A percentile compares a stretch with the other conserved stretches of the same genome.
Conservation (phyloP, 2,797 vertebrate genomes). For the Chlorospingus flavigularis region DNA sequence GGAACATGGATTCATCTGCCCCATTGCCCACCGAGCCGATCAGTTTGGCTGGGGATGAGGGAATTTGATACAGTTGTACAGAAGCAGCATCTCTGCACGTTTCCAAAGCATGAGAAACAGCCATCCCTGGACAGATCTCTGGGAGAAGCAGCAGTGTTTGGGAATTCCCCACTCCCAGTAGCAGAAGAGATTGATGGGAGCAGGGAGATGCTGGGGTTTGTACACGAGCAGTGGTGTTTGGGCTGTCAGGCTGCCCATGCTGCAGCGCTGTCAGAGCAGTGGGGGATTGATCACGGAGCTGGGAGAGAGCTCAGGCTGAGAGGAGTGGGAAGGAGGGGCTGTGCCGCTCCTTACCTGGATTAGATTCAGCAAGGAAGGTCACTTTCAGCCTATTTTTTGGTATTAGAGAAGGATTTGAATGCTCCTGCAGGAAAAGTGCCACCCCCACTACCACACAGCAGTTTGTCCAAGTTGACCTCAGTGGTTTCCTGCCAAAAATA, state of each 20-base stretch:
- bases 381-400: not conserved
- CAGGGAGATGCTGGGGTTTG: not conserved
- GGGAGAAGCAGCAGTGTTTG: not conserved
- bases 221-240: not conserved
- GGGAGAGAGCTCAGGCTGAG: not conserved
- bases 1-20: not conserved
- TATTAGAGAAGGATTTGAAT: not conserved
- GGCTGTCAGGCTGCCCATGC: not conserved
- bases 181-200: not conserved
- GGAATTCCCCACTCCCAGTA: not conserved
- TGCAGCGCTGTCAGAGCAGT: rapidly evolving
- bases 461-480: conserved; percentile 47
- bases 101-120: not conserved
- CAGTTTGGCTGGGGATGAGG: not conserved
- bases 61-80: not conserved
- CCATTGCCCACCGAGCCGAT: not conserved
- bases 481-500: conserved; percentile 61
- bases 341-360: rapidly evolving
- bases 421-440: not conserved
- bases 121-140: not conserved
- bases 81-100: not conserved
- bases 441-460: not conserved
- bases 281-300: not conserved
- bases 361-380: not conserved
- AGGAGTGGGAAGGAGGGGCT: not conserved